Evolutionary conservation across 2,113 vertebrate species (phyloP).

Genomic region (Psilopsiagon aymara): DNA sequence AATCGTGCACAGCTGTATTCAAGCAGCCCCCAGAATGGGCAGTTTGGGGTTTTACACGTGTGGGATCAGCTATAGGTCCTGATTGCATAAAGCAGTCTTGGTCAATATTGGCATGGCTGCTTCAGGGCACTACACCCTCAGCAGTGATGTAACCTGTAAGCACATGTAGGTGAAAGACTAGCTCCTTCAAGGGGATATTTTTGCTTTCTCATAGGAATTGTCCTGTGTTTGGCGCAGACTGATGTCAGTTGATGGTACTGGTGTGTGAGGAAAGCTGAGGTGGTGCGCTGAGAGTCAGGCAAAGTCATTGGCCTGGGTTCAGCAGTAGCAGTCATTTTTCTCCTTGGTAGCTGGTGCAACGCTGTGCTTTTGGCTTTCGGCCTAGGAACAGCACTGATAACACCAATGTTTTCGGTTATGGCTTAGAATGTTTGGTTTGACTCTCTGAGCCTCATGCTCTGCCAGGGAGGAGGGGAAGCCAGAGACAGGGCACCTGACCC

Average conservation of each 20-base stretch:
- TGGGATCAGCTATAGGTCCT: not conserved
- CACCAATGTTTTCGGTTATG: no score
- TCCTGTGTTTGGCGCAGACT: not conserved
- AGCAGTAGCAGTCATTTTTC: no score
- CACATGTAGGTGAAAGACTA: fast-evolving
- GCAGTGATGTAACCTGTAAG: no score
- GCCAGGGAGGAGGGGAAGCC: no score
- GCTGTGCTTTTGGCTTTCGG: no score
- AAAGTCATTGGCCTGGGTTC: no score
- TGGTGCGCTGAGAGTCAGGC: not conserved
- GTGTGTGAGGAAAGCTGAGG: not conserved
- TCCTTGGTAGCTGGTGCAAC: no score
- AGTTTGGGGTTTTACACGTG: not conserved
- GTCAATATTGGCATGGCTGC: not conserved
- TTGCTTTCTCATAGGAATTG: not conserved
- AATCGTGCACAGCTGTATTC: fast-evolving
- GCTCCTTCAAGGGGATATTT: not conserved
- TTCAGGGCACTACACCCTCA: not conserved
- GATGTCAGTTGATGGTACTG: not conserved
- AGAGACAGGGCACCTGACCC: no score
- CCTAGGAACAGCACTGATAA: no score
- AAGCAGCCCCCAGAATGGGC: not conserved
- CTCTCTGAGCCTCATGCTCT: no score
- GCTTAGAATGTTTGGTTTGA: no score
- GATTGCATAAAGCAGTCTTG: fast-evolving